Percentiles rank a stretch among this genome's conserved stretches.
Evolutionary conservation across 2,113 vertebrate genomes (phyloP).

Genomic region (Sorex fumeus): DNA sequence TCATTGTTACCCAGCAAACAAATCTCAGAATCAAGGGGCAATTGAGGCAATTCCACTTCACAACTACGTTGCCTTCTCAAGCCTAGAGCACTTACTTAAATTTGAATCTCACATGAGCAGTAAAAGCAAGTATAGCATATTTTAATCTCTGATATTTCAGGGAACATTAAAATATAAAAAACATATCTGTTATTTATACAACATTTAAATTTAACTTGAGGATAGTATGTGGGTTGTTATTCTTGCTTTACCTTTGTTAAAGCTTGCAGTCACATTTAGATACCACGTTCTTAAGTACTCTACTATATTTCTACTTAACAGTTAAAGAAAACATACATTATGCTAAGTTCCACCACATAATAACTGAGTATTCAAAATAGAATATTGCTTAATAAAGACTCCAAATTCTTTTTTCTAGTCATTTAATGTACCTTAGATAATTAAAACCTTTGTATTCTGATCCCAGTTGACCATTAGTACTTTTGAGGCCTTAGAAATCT

Average conservation of each 20-base stretch:
- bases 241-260: not conserved
- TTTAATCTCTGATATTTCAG: not conserved
- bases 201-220: not conserved
- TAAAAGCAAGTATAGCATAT: not conserved
- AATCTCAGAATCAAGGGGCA: not conserved
- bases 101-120: not conserved
- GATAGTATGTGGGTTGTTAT: not conserved
- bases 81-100: not conserved
- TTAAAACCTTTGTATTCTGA: conserved; percentile 3
- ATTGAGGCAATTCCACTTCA: not conserved
- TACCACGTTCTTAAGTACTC: not conserved
- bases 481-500: not conserved
- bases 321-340: not conserved
- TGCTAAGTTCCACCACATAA: not conserved
- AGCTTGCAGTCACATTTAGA: not conserved
- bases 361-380: too few relatives aligned
- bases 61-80: not conserved
- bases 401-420: conserved; percentile 7
- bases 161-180: not conserved
- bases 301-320: not conserved
- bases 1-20: not conserved
- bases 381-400: not conserved
- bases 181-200: not conserved
- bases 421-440: not conserved
- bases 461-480: conserved; percentile 7